phyloP scores from a whole-genome alignment of 1,140 invertebrate species.

The Globodera ellingtonae region DNA sequence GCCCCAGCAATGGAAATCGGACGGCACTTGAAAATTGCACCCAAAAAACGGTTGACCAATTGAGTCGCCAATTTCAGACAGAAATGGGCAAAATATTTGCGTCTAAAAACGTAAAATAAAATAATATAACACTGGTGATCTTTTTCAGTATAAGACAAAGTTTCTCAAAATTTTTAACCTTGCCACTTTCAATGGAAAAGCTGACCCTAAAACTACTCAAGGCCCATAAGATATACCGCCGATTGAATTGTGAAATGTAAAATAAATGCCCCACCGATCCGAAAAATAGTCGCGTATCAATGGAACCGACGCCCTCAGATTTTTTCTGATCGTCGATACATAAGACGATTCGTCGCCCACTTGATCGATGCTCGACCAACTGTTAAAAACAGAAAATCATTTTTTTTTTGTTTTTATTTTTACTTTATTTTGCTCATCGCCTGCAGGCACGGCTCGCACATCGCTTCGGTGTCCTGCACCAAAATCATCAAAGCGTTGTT shows the following conservation, averaged over 20 bases:
- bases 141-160: no score
- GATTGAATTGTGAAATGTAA: neutral
- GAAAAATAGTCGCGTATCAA: slow-evolving; percentile 86
- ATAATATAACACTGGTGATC: neutral
- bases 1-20: slow-evolving; percentile 84
- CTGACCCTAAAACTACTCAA: no score
- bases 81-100: slow-evolving; percentile 98
- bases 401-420: slow-evolving; percentile 1
- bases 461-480: slow-evolving; percentile 90
- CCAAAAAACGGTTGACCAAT: slow-evolving; percentile 81
- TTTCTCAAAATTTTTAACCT: no score
- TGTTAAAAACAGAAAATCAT: slow-evolving; percentile 61
- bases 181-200: no score
- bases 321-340: slow-evolving; percentile 83
- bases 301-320: slow-evolving; percentile 85
- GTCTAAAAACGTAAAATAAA: slow-evolving; percentile 36
- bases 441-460: slow-evolving; percentile 81
- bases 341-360: slow-evolving; percentile 97
- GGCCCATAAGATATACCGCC: no score
- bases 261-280: slow-evolving; percentile 71
- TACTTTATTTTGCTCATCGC: slow-evolving; percentile 64
- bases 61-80: slow-evolving; percentile 89
- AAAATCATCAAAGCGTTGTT: slow-evolving; percentile 84
- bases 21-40: slow-evolving; percentile 90
- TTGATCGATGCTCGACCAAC: slow-evolving; percentile 85